Conservation (phyloP, 2,888 invertebrate species). For the Drosophila conformis region DNA sequence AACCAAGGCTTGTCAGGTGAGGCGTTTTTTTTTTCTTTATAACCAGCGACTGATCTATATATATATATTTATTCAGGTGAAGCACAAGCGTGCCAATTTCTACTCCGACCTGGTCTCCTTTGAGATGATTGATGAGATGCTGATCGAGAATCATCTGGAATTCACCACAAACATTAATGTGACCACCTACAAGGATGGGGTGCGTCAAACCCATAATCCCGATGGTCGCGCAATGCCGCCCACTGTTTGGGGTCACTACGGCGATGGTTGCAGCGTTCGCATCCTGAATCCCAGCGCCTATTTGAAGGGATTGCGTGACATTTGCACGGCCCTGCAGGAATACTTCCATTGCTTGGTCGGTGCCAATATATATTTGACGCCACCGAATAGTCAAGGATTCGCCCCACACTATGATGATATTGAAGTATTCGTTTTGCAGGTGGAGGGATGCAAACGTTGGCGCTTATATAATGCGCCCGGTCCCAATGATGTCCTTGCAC, state of each 20-base stretch:
- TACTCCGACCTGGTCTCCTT: slow-evolving; percentile 92
- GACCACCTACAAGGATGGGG: slow-evolving; percentile 92
- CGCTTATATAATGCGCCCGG: slow-evolving; percentile 92
- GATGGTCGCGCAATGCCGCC: slow-evolving; percentile 87
- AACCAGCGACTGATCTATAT: neutral
- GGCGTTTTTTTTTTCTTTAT: neutral
- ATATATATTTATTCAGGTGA: slow-evolving; percentile 86
- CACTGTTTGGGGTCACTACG: slow-evolving; percentile 95
- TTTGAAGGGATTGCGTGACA: slow-evolving; percentile 87
- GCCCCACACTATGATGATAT: slow-evolving; percentile 99
- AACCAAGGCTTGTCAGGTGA: slow-evolving; percentile 87
- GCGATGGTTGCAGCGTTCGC: slow-evolving; percentile 95
- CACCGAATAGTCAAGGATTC: slow-evolving; percentile 98
- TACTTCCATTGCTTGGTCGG: slow-evolving; percentile 97
- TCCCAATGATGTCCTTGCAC: slow-evolving; percentile 90
- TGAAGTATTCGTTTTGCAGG: slow-evolving; percentile 98
- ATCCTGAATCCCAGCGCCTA: slow-evolving; percentile 96
- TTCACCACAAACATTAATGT: slow-evolving; percentile 96
- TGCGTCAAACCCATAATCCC: slow-evolving; percentile 94
- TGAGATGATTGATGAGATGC: slow-evolving; percentile 90
- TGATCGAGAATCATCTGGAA: slow-evolving; percentile 90
- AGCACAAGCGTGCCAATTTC: slow-evolving; percentile 87
- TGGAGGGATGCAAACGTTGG: slow-evolving; percentile 98
- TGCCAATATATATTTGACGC: slow-evolving; percentile 97
- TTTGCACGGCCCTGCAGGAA: slow-evolving; percentile 95